Base-by-base conservation (phyloP, 1,140 invertebrate species). In the Neomicropteryx cornuta region DNA sequence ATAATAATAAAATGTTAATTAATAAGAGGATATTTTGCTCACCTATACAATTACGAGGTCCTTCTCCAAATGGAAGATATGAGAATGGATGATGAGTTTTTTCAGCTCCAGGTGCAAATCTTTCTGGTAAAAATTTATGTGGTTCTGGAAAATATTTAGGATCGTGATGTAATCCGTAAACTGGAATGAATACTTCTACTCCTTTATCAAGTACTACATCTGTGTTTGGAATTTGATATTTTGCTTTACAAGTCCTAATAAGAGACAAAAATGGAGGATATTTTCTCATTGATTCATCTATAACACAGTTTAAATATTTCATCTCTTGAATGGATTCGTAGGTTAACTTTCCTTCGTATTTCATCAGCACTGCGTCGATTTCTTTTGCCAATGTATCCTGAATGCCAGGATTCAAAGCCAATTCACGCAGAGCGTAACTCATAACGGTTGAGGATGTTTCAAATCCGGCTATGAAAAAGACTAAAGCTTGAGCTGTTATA, bases 61-160 rank as follows among this genome's bases (percentile, higher is more conserved):
- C 67, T 38, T 62, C 63, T 4, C 61, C 61, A 44, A 70, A 69
- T 4, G 67, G 67, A 52, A 70, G 62, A 57, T 64, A 70, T 21
- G 62, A 55, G 38, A 58, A 70, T 1, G 58, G 60, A 42, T 68
- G 58, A 36, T 63, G 46, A 20, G 55, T 60, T 11, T 49, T 51
- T 20, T 58, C 58, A 6, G 56, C 61, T 23, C 64, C 60, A 0
- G 72, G 68, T 10, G 77, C 52, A 60, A 88, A 89, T 48, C 83
- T 57, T 11, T 87, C 81, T 0, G 85, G 85, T 53, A 83, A 68
- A 49, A 83, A 89, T 18, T 52, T 61, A 2, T 79, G 65, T 3
- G 85, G 84, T 38, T 87, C 70, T 2, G 81, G 73, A 54, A 75
- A 88, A 43, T 73, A 64, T 27, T 79, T 64, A 2, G 76, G 70